These are phyloP conservation scores for Orgyia antiqua DNA, from an alignment of 2,888 invertebrate genomes.

Conservation along the genomic window DNA sequence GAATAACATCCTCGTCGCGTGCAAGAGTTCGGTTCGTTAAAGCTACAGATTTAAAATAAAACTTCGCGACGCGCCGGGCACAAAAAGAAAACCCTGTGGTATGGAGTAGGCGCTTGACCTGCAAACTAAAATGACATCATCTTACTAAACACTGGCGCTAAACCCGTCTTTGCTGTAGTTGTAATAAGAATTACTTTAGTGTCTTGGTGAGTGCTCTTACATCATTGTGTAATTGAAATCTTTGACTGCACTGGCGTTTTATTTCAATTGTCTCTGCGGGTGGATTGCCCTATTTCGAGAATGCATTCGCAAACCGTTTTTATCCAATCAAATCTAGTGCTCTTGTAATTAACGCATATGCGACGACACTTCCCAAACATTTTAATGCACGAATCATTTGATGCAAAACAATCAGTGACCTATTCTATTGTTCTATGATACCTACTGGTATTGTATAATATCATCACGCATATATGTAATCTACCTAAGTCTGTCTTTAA, in stretches of 20 bases:
- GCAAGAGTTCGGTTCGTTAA: slow-evolving; percentile 68
- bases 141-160: slow-evolving; percentile 20
- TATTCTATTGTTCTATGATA: too few species aligned
- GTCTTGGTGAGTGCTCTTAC: slow-evolving; percentile 22
- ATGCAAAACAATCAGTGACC: too few species aligned
- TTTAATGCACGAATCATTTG: too few species aligned
- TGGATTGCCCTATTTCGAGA: slow-evolving; percentile 68
- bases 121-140: slow-evolving; percentile 37
- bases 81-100: slow-evolving; percentile 58
- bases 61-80: slow-evolving; percentile 52
- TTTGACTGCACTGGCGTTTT: slow-evolving; percentile 45
- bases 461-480: too few species aligned
- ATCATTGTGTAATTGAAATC: slow-evolving; percentile 28
- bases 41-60: slow-evolving; percentile 72
- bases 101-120: slow-evolving; percentile 56
- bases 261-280: slow-evolving; percentile 72
- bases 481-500: too few species aligned
- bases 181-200: slow-evolving; percentile 45
- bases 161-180: slow-evolving; percentile 34
- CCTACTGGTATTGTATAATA: too few species aligned
- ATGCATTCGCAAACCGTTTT: slow-evolving; percentile 54
- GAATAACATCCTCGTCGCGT: slow-evolving; percentile 39
- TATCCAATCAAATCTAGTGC: slow-evolving; percentile 50
- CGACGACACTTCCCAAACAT: slow-evolving; percentile 6
- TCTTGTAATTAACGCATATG: slow-evolving; percentile 35